Base-by-base conservation (phyloP, 2,113 vertebrate genomes). In the Vidua macroura region DNA sequence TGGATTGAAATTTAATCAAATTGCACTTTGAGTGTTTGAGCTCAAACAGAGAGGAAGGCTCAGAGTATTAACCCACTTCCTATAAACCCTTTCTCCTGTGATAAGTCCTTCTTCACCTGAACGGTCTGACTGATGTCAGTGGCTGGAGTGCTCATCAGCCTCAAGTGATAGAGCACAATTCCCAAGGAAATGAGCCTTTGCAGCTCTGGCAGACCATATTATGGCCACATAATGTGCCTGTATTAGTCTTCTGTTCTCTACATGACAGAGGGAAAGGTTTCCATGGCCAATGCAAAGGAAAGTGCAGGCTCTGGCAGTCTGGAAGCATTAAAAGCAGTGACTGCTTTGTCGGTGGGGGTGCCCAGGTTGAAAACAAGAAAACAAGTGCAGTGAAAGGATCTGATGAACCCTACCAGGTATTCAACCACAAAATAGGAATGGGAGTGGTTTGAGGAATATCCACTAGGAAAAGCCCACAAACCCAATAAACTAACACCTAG, bases 1-100 rank as follows among this genome's bases (percentile, higher is more conserved):
- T 82, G 72, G 89, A 81, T 49, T 79, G 73, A 64, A 81, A 44
- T 90, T 94, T 89, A 84, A 95, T 90, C 60, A 88, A 91, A 90
- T 19, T 68, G 66, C 31, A 33, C 43, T 55, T 41, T 2, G 89
- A 86, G 35, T 83, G 33, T 80, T 92, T 86, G 88, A 94, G 81
- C 28, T 92, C 70, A 79, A 68, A 88, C 16, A 60, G 49, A 73
- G 62, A 80, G 16, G 31, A 83, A 78, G 79, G 49, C 72, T 91
- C 31, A 41, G 79, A 35, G 59, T 43, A 76, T 95, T 88, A 92
- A 6, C 51, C 53, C 78, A 2, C 0, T 35, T 91, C 39, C 35
- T 69, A 11, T 63, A 70, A 92, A 78, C 10, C 15, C 58, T 80
- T 88, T 93, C 15, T 86, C 37, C 35, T 87, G n/a, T 60, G 58